phyloP scores from a whole-genome alignment of 2,797 vertebrate species.

The Semaprochilodus insignis region DNA sequence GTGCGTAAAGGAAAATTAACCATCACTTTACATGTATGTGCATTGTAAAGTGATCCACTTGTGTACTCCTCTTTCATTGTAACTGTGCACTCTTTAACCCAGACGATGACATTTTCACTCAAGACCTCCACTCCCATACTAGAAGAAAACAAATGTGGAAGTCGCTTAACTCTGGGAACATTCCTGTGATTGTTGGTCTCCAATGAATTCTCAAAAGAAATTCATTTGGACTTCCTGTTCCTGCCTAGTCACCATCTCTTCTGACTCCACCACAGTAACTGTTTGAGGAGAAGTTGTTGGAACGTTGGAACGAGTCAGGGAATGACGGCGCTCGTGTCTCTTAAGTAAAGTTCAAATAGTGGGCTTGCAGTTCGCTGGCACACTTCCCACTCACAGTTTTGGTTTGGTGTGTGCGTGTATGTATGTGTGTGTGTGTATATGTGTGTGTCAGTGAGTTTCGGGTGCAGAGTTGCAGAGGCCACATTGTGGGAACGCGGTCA shows the following conservation, averaged over 20 bases:
- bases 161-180: constrained; percentile 31
- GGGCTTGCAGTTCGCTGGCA: neutral
- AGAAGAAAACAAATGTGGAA: constrained; percentile 19
- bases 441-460: constrained; percentile 2
- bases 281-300: neutral
- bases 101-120: constrained; percentile 33
- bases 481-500: neutral
- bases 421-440: constrained; percentile 15
- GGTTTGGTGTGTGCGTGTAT: constrained; percentile 5
- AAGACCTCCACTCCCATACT: constrained; percentile 27
- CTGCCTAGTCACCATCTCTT: constrained; percentile 32
- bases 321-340: neutral
- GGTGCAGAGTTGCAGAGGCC: neutral
- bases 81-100: constrained; percentile 17
- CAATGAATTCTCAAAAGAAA: constrained; percentile 53
- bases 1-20: constrained; percentile 36
- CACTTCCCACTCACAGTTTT: neutral
- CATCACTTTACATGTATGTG: constrained; percentile 19
- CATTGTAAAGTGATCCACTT: constrained; percentile 39
- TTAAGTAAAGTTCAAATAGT: neutral
- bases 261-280: neutral
- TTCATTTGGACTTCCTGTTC: constrained; percentile 58
- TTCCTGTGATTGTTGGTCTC: constrained; percentile 31
- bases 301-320: neutral
- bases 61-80: constrained; percentile 29